A percentile compares a stretch with the other conserved stretches of the same genome.
Conservation (phyloP, 2,888 invertebrate species). For the Apantesis nais region DNA sequence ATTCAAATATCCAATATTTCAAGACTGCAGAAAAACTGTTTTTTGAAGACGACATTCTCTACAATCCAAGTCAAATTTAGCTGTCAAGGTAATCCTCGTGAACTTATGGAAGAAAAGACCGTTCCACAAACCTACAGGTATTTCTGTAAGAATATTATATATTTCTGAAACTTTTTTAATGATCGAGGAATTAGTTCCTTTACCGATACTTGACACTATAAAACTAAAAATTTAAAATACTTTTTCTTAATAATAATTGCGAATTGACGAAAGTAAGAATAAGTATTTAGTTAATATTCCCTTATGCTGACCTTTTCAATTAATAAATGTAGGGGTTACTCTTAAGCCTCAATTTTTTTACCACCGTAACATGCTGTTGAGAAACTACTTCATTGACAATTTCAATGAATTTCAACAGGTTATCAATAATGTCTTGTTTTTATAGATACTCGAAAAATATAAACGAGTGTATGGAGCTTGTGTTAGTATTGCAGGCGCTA, state of each 20-base stretch:
- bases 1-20: slow-evolving; percentile 5
- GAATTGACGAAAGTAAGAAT: neutral
- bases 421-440: neutral
- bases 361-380: neutral
- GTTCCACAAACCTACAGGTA: neutral
- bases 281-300: neutral
- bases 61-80: slow-evolving; percentile 6
- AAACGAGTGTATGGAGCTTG: slow-evolving; percentile 4
- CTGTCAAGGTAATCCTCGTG: neutral
- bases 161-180: neutral
- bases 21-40: neutral
- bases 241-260: neutral
- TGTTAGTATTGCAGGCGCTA: slow-evolving; percentile 3
- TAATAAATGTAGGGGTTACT: neutral
- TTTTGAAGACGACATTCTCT: neutral
- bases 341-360: neutral
- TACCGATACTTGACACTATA: neutral
- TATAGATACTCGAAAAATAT: neutral
- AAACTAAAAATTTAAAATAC: neutral
- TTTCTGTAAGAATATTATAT: neutral
- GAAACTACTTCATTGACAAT: neutral
- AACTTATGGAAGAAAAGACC: neutral
- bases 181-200: neutral
- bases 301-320: neutral
- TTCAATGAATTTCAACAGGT: neutral